Conservation (phyloP, 2,797 vertebrate species). For the Anguilla pacifica region DNA sequence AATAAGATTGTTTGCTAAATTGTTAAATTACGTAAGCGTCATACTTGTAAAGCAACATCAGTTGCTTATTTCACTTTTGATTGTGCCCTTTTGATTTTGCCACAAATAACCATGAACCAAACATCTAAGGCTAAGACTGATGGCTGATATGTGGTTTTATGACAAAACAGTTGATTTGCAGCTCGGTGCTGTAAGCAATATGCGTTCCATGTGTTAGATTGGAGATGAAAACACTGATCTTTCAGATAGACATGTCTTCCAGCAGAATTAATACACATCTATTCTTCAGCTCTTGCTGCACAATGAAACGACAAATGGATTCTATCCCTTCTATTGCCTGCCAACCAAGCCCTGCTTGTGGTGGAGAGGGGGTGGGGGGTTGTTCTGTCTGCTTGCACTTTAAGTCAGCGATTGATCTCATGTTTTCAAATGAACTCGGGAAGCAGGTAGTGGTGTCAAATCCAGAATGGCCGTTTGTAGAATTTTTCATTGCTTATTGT, state of each 20-base stretch:
- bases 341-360: neutral
- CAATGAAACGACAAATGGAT: neutral
- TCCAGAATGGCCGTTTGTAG: too few species aligned
- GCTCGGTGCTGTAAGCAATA: neutral
- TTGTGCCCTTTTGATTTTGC: neutral
- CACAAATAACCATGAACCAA: neutral
- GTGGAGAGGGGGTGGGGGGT: neutral
- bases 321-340: too few species aligned
- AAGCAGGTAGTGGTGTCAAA: too few species aligned
- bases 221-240: neutral
- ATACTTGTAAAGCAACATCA: neutral
- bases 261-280: neutral
- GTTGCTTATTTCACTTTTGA: neutral
- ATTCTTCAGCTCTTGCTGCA: neutral
- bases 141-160: neutral
- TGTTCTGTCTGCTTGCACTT: neutral
- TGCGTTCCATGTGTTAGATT: neutral
- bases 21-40: neutral
- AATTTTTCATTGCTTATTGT: too few species aligned
- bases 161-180: neutral
- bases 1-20: neutral
- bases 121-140: neutral
- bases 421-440: too few species aligned
- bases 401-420: too few species aligned
- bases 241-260: neutral